A percentile compares a stretch with the other conserved stretches of the same genome.
Conservation (phyloP, 1,140 invertebrate species). For the Leptonema lineaticorne region DNA sequence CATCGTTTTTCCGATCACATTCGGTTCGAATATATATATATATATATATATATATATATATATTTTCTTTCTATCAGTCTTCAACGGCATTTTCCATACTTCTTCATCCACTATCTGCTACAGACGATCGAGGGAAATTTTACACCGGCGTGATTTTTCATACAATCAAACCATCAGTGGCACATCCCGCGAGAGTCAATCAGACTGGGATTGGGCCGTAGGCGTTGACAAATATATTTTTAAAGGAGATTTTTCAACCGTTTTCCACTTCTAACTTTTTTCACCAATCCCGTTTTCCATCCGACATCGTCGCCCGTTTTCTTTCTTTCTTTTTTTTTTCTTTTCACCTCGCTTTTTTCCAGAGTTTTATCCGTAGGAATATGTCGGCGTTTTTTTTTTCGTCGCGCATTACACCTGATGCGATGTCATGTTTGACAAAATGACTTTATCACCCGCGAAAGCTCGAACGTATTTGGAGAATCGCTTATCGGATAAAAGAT, state of each 20-base stretch:
- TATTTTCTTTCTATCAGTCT: no score
- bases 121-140: conserved; percentile 1
- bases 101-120: background rate
- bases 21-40: no score
- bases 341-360: background rate
- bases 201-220: conserved; percentile 7
- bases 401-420: background rate
- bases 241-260: conserved; percentile 3
- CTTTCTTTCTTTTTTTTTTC: background rate
- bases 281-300: background rate
- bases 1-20: conserved; percentile 2
- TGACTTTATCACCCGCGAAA: conserved; percentile 22
- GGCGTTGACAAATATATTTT: conserved; percentile 23
- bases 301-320: no score
- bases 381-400: background rate
- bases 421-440: conserved; percentile 26
- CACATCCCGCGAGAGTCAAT: conserved; percentile 13
- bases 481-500: conserved; percentile 23
- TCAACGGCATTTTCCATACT: no score
- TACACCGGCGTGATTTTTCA: conserved; percentile 1
- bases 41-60: no score
- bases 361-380: background rate
- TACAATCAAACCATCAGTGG: conserved; percentile 8
- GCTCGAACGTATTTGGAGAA: conserved; percentile 9
- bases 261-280: background rate